Conservation (phyloP, 2,888 invertebrate genomes). For the Euclidia mi region DNA sequence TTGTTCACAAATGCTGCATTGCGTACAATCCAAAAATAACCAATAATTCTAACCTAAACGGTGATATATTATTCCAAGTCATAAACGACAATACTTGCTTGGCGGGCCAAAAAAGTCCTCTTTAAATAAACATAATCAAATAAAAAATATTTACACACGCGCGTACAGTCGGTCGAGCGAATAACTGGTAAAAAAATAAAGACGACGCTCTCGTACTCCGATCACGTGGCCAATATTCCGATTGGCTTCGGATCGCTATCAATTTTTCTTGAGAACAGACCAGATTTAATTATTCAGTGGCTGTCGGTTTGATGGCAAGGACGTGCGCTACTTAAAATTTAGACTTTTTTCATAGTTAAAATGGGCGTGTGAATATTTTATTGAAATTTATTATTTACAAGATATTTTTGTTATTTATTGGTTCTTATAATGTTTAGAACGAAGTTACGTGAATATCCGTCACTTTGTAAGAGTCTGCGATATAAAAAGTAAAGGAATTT, state of each 20-base stretch:
- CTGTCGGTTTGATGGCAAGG: conserved; percentile 48
- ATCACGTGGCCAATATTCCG: conserved; percentile 82
- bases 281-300: conserved; percentile 80
- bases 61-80: too few relatives aligned
- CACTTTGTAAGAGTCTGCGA: too few relatives aligned
- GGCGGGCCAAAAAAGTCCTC: conserved; percentile 18
- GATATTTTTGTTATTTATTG: not conserved
- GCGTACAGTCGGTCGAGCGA: conserved; percentile 45
- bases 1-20: too few relatives aligned
- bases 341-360: conserved; percentile 32
- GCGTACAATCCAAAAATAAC: not conserved
- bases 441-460: too few relatives aligned
- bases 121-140: conserved; percentile 40
- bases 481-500: too few relatives aligned
- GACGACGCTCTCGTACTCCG: conserved; percentile 55
- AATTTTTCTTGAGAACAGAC: conserved; percentile 79
- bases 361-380: conserved; percentile 14
- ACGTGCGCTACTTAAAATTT: conserved; percentile 50
- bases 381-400: conserved; percentile 21
- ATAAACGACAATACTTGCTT: not conserved
- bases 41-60: too few relatives aligned
- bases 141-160: conserved; percentile 42
- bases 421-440: too few relatives aligned
- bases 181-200: conserved; percentile 66
- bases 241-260: conserved; percentile 82